phyloP scores from a whole-genome alignment of 1,140 invertebrate genomes.

The Drosophila neocordata region DNA sequence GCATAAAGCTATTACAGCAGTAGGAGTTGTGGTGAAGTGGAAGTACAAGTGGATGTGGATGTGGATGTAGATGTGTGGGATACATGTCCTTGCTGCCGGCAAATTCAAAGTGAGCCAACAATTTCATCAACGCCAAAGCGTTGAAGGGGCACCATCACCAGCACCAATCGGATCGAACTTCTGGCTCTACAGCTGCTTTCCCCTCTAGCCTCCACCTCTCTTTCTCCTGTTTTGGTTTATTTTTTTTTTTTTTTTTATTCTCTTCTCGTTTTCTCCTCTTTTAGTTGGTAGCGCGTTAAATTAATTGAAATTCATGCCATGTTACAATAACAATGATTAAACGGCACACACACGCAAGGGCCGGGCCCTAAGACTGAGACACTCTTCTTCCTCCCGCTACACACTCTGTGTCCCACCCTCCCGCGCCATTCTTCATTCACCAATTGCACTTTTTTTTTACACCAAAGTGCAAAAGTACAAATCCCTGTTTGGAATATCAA shows the following conservation, averaged over 20 bases:
- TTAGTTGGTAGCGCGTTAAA: constrained; percentile 68
- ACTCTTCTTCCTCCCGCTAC: constrained; percentile 14
- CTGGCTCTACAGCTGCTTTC: not conserved
- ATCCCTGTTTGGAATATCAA: constrained; percentile 79
- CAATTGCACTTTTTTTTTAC: constrained; percentile 54
- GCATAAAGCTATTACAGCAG: constrained; percentile 75
- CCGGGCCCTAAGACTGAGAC: constrained; percentile 43
- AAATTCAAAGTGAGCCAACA: constrained; percentile 79
- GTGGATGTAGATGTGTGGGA: constrained; percentile 26
- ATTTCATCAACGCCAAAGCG: constrained; percentile 78
- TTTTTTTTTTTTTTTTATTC: too few relatives aligned
- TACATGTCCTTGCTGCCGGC: constrained; percentile 76
- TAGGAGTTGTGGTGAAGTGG: not conserved
- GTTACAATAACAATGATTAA: constrained; percentile 81
- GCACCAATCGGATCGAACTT: not conserved
- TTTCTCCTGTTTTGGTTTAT: constrained; percentile 33
- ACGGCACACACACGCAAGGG: constrained; percentile 58
- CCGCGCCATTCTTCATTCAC: not conserved
- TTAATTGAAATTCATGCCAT: constrained; percentile 81
- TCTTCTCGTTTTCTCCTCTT: not conserved
- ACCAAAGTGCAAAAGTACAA: constrained; percentile 82
- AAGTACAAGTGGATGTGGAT: not conserved
- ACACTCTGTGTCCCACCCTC: constrained; percentile 11
- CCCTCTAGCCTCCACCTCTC: not conserved
- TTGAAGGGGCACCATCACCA: constrained; percentile 42